Percentiles rank a stretch among this genome's conserved stretches.
Evolutionary conservation across 2,888 invertebrate species (phyloP).

Genomic region (Drosophila leonis): DNA sequence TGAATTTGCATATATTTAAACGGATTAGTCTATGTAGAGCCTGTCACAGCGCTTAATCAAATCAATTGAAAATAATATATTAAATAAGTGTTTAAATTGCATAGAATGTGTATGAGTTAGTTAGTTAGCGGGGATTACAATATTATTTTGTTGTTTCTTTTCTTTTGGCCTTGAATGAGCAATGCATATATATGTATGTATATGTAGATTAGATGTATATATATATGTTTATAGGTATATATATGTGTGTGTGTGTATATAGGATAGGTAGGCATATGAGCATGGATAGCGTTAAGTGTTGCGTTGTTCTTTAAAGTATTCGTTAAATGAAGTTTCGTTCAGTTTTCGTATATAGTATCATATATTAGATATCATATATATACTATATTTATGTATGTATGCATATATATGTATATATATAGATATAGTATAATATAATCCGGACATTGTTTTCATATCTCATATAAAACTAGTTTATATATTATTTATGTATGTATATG

Average conservation of each 20-base stretch:
- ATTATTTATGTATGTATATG: slow-evolving; percentile 40
- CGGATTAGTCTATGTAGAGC: no score
- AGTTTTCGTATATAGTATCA: slow-evolving; percentile 16
- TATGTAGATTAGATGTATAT: slow-evolving; percentile 22
- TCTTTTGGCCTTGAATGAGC: slow-evolving; percentile 36
- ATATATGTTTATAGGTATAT: slow-evolving; percentile 10
- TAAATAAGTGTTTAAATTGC: background rate
- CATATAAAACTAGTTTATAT: slow-evolving; percentile 60
- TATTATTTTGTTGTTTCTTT: background rate
- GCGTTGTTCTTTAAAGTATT: slow-evolving; percentile 35
- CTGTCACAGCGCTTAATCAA: background rate
- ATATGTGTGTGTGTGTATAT: slow-evolving; percentile 3
- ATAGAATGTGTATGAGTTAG: slow-evolving; percentile 18
- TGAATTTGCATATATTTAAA: background rate
- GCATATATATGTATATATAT: background rate
- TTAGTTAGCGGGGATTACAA: slow-evolving; percentile 7
- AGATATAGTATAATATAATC: slow-evolving; percentile 40
- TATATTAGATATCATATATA: slow-evolving; percentile 6
- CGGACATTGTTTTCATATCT: slow-evolving; percentile 35
- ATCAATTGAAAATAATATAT: background rate
- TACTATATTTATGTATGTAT: slow-evolving; percentile 14
- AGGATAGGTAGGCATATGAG: slow-evolving; percentile 44
- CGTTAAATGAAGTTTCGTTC: slow-evolving; percentile 27
- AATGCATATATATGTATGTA: slow-evolving; percentile 22
- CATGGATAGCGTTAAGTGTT: slow-evolving; percentile 45